These are phyloP conservation scores for Phacellophora camtschatica DNA, from an alignment of 30 jellyfish, hydroid and myxozoan genomes.

Conservation along the genomic window DNA sequence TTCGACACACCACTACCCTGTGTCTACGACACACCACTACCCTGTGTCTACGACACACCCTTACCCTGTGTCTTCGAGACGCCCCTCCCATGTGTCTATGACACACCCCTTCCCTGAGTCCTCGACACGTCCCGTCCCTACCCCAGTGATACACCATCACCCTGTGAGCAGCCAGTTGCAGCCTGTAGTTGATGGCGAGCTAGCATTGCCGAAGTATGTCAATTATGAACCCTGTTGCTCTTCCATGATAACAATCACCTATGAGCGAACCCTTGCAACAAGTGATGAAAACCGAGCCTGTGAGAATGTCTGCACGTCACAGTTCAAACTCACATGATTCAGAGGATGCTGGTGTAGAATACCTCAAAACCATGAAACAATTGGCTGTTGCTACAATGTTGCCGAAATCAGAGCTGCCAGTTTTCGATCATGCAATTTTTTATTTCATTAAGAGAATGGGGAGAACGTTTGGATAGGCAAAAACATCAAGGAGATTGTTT, in stretches of 20 bases:
- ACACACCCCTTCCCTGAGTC: background rate
- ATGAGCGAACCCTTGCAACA: background rate
- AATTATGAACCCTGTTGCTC: background rate
- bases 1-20: no score
- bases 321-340: background rate
- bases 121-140: background rate
- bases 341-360: conserved; percentile 9
- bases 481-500: no score
- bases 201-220: background rate
- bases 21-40: background rate
- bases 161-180: conserved; percentile 13
- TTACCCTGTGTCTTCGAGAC: background rate
- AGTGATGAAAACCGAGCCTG: background rate
- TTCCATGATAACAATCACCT: conserved; percentile 2
- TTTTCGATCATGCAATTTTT: no score
- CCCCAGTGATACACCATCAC: background rate
- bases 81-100: background rate
- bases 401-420: conserved; percentile 30
- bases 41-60: background rate
- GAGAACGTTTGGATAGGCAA: no score
- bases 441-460: no score
- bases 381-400: conserved; percentile 35
- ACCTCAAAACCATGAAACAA: conserved; percentile 22
- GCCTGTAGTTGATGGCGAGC: background rate
- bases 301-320: conserved; percentile 1